These are phyloP conservation scores for Actias luna DNA, from an alignment of 2,888 invertebrate species.

Conservation along the genomic window DNA sequence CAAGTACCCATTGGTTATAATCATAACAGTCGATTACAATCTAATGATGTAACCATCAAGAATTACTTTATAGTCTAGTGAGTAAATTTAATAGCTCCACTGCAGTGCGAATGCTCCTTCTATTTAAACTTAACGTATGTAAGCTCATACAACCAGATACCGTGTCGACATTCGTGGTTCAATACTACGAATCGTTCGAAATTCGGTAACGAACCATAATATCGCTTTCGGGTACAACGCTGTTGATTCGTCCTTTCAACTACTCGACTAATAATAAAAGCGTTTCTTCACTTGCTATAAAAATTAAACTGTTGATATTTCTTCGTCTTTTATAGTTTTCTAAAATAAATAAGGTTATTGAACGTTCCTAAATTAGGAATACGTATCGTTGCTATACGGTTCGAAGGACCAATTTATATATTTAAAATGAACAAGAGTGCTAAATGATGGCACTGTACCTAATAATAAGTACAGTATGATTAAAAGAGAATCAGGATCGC, in stretches of 20 bases:
- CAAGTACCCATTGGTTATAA: background rate
- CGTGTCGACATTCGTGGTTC: background rate
- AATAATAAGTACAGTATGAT: too few relatives aligned
- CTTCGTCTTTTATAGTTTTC: too few relatives aligned
- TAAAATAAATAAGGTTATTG: too few relatives aligned
- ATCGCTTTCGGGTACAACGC: background rate
- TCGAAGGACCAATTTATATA: too few relatives aligned
- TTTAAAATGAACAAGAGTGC: too few relatives aligned
- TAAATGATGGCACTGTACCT: too few relatives aligned
- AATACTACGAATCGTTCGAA: background rate
- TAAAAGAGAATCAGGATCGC: too few relatives aligned
- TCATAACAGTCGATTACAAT: background rate
- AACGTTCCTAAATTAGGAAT: too few relatives aligned
- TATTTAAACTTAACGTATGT: background rate
- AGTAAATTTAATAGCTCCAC: too few relatives aligned
- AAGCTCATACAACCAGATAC: background rate
- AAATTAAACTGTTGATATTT: background rate
- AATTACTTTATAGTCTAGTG: too few relatives aligned
- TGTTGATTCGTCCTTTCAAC: background rate
- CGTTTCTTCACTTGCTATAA: background rate
- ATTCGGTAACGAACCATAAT: background rate
- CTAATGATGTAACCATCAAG: too few relatives aligned
- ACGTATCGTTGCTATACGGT: too few relatives aligned
- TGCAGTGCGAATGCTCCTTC: background rate
- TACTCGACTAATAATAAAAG: background rate